phyloP scores from a whole-genome alignment of 2,888 invertebrate species.

The Drosophila quinaria region DNA sequence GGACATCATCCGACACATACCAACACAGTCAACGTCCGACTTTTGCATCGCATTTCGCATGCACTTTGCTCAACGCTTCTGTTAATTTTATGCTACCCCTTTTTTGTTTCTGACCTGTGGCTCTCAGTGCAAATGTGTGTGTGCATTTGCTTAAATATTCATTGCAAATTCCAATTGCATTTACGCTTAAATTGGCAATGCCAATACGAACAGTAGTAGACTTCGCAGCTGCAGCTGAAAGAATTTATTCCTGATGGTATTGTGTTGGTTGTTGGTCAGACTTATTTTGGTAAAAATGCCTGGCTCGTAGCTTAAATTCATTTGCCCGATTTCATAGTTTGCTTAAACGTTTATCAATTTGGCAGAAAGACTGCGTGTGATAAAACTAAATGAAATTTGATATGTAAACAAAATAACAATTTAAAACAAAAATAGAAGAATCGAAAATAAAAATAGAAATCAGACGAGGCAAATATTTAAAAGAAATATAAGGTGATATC shows the following conservation, averaged over 20 bases:
- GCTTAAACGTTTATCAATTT: constrained; percentile 39
- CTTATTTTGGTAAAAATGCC: constrained; percentile 54
- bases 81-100: constrained; percentile 73
- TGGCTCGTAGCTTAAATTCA: constrained; percentile 42
- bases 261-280: constrained; percentile 48
- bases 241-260: constrained; percentile 23
- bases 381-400: constrained; percentile 10
- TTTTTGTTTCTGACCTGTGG: constrained; percentile 21
- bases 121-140: constrained; percentile 23
- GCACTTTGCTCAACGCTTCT: constrained; percentile 82
- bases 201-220: constrained; percentile 56
- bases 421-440: background rate
- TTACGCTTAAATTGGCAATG: constrained; percentile 76
- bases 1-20: constrained; percentile 38
- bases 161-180: constrained; percentile 78
- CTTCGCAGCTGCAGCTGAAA: constrained; percentile 35
- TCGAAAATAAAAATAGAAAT: background rate
- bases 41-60: constrained; percentile 69
- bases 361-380: background rate
- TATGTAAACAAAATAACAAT: background rate
- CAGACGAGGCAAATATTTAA: background rate
- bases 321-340: constrained; percentile 36
- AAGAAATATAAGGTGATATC: too few species aligned
- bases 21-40: constrained; percentile 28
- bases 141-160: constrained; percentile 71